Evolutionary conservation across 2,888 invertebrate genomes (phyloP), one percentile per base, ranked within the genome.

Genomic region (Ametastegia equiseti): DNA sequence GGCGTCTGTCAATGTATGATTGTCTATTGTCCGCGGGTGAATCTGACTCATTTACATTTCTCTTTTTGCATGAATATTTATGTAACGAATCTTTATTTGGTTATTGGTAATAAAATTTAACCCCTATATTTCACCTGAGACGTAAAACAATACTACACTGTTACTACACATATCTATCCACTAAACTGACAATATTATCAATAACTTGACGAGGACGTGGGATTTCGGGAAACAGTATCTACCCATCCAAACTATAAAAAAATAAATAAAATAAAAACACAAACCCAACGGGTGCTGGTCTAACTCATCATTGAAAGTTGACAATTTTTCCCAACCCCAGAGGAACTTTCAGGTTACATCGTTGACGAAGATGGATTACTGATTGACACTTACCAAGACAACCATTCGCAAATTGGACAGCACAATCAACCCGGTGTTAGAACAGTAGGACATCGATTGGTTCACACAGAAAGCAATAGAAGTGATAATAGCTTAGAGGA

Each of bases 401-500:
- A 81, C 50, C 82, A 82, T 13, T 9, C 63, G 27, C 83, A 83
- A n/a, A 39, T 67, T 82, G 27, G 83, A 69, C 83, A 47, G 45
- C 77, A 81, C 15, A 39, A 73, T 75, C 80, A 69, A 0, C 47
- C 80, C 67, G 54, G 71, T 54, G 80, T 75, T 23, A 57, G 78
- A 78, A 30, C 42, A 4, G 2, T 42, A 1, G 78, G 78, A 4
- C 39, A 78, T 36, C 81, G 73, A 19, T 39, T 88, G 69, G 77
- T 80, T 6, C 86, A 85, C 78, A 81, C 85, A 71, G 89, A 89
- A 73, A 88, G 88, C 63, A 82, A 82, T 0, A 85, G 83, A 33
- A 88, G 87, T 78, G 87, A 88, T 54, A 86, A 85, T 60, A 89
- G 88, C 73, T 65, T 84, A n/a, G 89, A 89, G 78, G 88, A 89